phyloP scores from a whole-genome alignment of 2,888 invertebrate species.

The Lagria hirta region DNA sequence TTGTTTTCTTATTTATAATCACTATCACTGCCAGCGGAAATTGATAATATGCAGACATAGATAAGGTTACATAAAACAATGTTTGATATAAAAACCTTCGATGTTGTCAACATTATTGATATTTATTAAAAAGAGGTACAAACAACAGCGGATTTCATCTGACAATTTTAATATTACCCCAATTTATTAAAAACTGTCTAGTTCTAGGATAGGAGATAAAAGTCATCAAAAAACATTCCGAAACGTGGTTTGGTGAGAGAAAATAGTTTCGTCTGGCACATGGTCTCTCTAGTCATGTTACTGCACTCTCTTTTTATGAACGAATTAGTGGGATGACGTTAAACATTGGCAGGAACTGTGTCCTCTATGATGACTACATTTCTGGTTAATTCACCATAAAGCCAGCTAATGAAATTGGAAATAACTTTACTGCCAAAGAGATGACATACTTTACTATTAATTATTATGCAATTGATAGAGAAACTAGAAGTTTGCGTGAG shows the following conservation, averaged over 20 bases:
- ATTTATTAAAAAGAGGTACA: constrained; percentile 6
- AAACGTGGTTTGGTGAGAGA: constrained; percentile 11
- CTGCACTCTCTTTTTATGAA: constrained; percentile 14
- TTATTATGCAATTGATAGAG: too few species aligned
- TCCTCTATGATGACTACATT: constrained; percentile 5
- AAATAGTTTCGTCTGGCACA: constrained; percentile 23
- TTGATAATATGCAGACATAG: constrained; percentile 9
- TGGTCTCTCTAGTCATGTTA: constrained; percentile 15
- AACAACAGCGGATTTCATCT: constrained; percentile 12
- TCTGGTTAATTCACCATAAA: constrained; percentile 13
- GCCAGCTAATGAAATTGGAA: background rate
- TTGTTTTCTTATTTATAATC: too few species aligned
- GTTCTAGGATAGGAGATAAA: too few species aligned
- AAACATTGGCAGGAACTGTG: constrained; percentile 16
- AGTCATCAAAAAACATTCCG: constrained; percentile 17
- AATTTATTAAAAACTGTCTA: constrained; percentile 12
- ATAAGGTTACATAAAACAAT: background rate
- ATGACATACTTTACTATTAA: too few species aligned
- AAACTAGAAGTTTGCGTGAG: too few species aligned
- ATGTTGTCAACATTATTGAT: background rate
- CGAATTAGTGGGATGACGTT: constrained; percentile 18
- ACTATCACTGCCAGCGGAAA: constrained; percentile 1
- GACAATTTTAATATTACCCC: constrained; percentile 12
- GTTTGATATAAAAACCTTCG: too few species aligned
- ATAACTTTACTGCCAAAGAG: too few species aligned